These are phyloP conservation scores for Neopelma chrysocephalum DNA, from an alignment of 2,797 vertebrate species.

Conservation along the genomic window DNA sequence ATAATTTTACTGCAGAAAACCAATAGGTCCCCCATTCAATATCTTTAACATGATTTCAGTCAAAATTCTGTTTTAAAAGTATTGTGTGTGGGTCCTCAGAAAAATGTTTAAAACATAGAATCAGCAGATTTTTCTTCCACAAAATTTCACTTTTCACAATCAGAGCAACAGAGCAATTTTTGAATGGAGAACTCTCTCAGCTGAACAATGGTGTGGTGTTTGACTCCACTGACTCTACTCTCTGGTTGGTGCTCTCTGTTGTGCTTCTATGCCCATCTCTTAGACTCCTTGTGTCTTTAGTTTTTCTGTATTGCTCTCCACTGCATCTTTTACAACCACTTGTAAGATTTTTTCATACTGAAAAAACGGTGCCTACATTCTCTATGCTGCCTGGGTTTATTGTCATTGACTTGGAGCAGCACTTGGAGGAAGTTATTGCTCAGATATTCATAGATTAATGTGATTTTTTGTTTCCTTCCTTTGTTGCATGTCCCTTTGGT, in stretches of 20 bases:
- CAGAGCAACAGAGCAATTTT: background rate
- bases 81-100: background rate
- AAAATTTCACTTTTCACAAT: background rate
- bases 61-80: background rate
- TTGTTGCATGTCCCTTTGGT: background rate
- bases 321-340: background rate
- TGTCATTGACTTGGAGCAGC: background rate
- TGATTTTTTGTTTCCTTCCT: background rate
- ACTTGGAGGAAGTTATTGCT: background rate
- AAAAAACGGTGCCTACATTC: background rate
- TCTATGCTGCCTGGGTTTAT: background rate
- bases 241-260: background rate
- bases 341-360: background rate
- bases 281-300: background rate
- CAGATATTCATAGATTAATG: background rate
- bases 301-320: background rate
- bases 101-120: background rate
- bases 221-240: background rate
- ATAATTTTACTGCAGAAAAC: background rate
- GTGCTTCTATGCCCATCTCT: background rate
- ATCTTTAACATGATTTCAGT: background rate
- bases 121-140: background rate
- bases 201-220: accelerated
- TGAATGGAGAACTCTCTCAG: background rate
- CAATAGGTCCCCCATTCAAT: background rate